Evolutionary conservation across 2,113 vertebrate genomes (phyloP), one percentile per base, ranked within the genome.

Genomic region (Sylvietta virens): DNA sequence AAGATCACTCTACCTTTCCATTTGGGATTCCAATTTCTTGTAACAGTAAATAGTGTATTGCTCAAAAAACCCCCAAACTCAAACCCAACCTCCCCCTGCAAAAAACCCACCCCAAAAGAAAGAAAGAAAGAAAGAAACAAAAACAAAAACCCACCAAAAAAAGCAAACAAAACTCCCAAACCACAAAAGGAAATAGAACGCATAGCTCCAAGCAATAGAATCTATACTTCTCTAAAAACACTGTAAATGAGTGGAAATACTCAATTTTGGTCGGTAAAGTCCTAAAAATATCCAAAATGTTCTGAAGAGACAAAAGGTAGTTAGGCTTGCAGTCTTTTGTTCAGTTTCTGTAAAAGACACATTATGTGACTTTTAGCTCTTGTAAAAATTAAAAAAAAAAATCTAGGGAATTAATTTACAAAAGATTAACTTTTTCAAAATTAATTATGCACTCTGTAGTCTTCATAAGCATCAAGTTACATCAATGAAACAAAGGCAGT

Each of bases 151-250:
- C 10, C 30, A 23, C 18, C 18, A 26, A 50, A 11, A 47, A 60
- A 50, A 7, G 11, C 6, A 24, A 11, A 2, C 1, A 3, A 26
- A 42, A 71, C 6, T 1, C 3, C 19, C 21, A 61, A 60, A 15
- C 10, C 10, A 20, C 26, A 74, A 71, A 61, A 66, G 15, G 35
- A 87, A 74, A 44, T 7, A 17, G 17, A 73, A 57, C 17, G 17
- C 8, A 57, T 23, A 15, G 47, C 26, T 70, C 4, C 10, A 66
- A 30, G n/a, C 5, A 64, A 57, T 4, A 61, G 15, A 86, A 53
- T 28, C 11, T 66, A 7, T 51, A 13, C 19, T 42, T 81, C 11
- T 20, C 13, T 76, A 33, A 47, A 81, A 88, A 21, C 20, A 60
- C 1, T 61, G 6, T 44, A 81, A 70, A 40, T 45, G 0, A 58